Evolutionary conservation across 2,113 vertebrate species (phyloP).

Genomic region (Muscicapa adusta): DNA sequence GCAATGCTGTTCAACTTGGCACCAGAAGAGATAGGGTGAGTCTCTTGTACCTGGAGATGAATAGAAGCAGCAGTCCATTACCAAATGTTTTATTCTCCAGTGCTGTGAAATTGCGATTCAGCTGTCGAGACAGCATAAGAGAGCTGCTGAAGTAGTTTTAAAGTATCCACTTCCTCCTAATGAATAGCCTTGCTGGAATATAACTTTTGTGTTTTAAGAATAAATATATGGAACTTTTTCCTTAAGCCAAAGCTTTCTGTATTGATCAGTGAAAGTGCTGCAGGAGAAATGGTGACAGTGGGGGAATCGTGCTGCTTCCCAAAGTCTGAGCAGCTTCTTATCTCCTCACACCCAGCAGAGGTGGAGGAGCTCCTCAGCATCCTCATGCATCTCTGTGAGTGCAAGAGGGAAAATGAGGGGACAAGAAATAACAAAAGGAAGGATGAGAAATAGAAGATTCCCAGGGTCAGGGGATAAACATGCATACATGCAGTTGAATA

Average conservation of each 20-base stretch:
- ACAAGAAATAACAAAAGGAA: neutral
- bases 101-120: conserved; percentile 27
- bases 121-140: neutral
- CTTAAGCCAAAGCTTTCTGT: conserved; percentile 37
- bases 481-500: neutral
- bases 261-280: conserved; percentile 55
- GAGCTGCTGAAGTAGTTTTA: conserved; percentile 20
- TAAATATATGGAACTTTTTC: neutral
- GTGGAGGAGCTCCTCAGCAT: neutral
- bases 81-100: neutral
- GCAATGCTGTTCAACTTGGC: neutral
- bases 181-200: conserved; percentile 30
- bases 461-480: neutral
- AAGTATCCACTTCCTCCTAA: conserved; percentile 38
- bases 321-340: neutral
- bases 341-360: neutral
- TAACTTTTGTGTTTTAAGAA: conserved; percentile 51
- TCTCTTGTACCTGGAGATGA: conserved; percentile 14
- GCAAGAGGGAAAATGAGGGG: neutral
- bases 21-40: neutral
- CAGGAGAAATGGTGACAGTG: conserved; percentile 28
- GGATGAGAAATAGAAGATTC: neutral
- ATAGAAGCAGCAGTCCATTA: conserved; percentile 1
- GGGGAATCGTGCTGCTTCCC: neutral
- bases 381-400: neutral